Base-by-base conservation (phyloP, 2,797 vertebrate species). In the Melopsittacus undulatus region DNA sequence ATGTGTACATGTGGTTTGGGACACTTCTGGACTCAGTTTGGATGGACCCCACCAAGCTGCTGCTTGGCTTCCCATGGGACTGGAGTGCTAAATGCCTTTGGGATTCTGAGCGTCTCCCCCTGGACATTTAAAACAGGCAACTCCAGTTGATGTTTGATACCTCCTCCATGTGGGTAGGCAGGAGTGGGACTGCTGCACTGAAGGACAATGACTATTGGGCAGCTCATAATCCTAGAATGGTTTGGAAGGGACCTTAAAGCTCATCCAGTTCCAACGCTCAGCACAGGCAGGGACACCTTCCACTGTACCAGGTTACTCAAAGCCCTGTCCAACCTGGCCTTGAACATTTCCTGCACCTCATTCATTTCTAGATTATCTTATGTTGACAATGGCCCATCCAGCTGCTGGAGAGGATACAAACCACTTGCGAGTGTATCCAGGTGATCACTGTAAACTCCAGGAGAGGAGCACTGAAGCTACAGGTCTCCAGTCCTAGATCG, bases 81-180 rank as follows among this genome's bases (percentile, higher is more conserved):
- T 14, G 19, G 22, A 29, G 56, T 4, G 9, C 24, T 36, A 22
- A 62, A 26, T 11, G 45, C 9, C 7, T 73, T 46, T 23, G n/a
- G n/a, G 51, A 4, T 62, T 7, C 57, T 20, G 29, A 13, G 5
- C 10, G 16, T 61, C 20, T 61, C 21, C 56, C 11, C 14, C 9
- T 6, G 16, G 51, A 10, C 2, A 4, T 63, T 63, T 73, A 30
- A 70, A 48, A 29, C 4, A 17, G 46, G 20, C 9, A 42, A 3
- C 26, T 83, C 10, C 24, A 13, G 43, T 0, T 46, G 20, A 7
- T 24, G 22, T 70, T 69, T 73, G 43, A 46, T 76, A 10, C 11
- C 6, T 62, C 20, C 36, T 87, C 54, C 30, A 1, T 0, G 0
- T 10, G 56, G 62, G 42, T 29, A 26, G 24, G 3, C 5, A 11